Evolutionary conservation across 2,797 vertebrate species (phyloP), one percentile per base, ranked within the genome.

Genomic region (Morelia viridis): DNA sequence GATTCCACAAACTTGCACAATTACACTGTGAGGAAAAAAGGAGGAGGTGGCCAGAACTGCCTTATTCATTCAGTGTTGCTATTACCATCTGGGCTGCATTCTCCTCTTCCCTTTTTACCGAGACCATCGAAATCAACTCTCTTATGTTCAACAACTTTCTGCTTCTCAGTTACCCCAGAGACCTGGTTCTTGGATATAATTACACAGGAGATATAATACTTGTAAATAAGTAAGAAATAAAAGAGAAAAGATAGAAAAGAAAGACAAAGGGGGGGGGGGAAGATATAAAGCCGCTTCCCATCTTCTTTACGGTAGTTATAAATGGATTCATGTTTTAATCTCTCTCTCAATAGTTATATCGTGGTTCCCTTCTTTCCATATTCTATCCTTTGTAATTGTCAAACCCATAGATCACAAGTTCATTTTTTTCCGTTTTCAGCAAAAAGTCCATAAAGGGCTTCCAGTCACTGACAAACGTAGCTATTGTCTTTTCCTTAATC

Each of bases 101-200:
- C 31, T 68, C 65, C 65, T 68, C 65, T 68, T 68, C 5, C n/a
- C 13, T 68, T 31, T n/a, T 31, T 68, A 68, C n/a, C 31, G 64
- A 65, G n/a, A 68, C 89, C 62, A 85, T 89, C 93, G 86, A 91
- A 15, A 46, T 7, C 41, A 56, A n/a, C 19, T 88, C 26, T 84
- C 22, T 68, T 13, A 68, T 31, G 12, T 28, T 53, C 35, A 31
- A 84, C 2, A 60, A 13, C 9, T 53, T 91, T 89, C 61, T 61
- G 61, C 19, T 68, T 60, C 60, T 88, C 57, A 53, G 3, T 65
- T 17, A 68, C 50, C 58, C 28, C 56, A 26, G 35, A 92, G 46
- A 13, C 28, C 56, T 76, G 31, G 41, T 10, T 56, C 26, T 56
- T 83, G 24, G 24, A 12, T 90, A 64, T 80, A 62, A 76, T 56